Evolutionary conservation across 2,888 invertebrate genomes (phyloP).

Genomic region (Acanthococcus lagerstroemiae): DNA sequence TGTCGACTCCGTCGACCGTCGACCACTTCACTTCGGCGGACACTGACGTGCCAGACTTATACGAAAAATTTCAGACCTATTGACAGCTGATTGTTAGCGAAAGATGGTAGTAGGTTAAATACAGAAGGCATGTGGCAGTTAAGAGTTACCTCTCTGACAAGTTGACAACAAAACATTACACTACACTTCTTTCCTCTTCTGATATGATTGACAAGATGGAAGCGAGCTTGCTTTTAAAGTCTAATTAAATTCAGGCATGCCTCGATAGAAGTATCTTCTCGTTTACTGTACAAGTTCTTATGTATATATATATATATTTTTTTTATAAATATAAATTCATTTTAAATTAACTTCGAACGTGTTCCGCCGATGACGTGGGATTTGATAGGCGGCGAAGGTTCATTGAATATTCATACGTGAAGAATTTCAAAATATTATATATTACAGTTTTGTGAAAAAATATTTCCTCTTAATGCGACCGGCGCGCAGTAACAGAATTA

Average conservation of each 20-base stretch:
- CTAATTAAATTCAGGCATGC: constrained; percentile 25
- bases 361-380: constrained; percentile 21
- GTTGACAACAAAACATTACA: constrained; percentile 29
- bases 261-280: not conserved
- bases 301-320: not conserved
- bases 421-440: not conserved
- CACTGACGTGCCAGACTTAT: no score
- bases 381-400: constrained; percentile 19
- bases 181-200: not conserved
- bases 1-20: no score
- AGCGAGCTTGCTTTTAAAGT: constrained; percentile 13
- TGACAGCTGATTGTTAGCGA: constrained; percentile 24
- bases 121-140: constrained; percentile 1
- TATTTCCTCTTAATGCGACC: no score
- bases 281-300: no score
- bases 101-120: constrained; percentile 11
- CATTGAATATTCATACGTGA: constrained; percentile 25
- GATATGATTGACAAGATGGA: not conserved
- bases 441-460: no score
- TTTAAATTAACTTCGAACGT: constrained; percentile 25
- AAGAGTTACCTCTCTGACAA: constrained; percentile 4
- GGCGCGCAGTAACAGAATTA: no score
- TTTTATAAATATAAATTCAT: constrained; percentile 18
- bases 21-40: no score
- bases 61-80: no score